Base-by-base conservation (phyloP, 2,888 invertebrate species). In the Branchipolynoe longqiensis region DNA sequence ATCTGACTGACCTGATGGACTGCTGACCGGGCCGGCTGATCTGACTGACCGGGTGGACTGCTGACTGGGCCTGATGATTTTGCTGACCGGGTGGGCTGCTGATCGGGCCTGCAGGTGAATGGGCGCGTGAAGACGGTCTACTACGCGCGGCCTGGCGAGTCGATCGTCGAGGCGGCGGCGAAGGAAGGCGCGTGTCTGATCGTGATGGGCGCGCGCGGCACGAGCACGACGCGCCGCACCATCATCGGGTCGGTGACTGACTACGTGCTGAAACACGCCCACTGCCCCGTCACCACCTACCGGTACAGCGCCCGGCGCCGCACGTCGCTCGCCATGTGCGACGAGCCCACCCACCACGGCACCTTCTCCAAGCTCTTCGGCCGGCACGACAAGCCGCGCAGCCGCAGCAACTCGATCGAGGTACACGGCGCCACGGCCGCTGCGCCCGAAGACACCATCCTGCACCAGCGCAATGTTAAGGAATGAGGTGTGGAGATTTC, bases 251-350 rank as follows among this genome's bases (percentile, higher is more conserved):
- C n/a, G 48, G 33, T 33, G 25, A 78, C 78, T 6, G 78, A 78
- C 48, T 78, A 48, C 54, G 78, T 78, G 25, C 78, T 78, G 3
- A 78, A 78, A n/a, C 78, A 78, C 31, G 78, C 78, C 14, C 78
- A 78, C 78, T 78, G 78, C 54, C 78, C 78, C 28, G 78, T 78
- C 78, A 78, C 78, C 25, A 78, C 48, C 4, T 78, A 78, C 78
- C 41, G 78, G 28, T 78, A 78, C 78, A 41, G 31, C 6, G 48
- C 78, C 25, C 28, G 48, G 41, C 78, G 78, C 12, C 41, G 78
- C 28, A 8, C 2, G 48, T 78, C 78, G 1, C 78, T 78, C 25
- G 78, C 78, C 41, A 48, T 48, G 25, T 28, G 14, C 2, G 78
- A 25, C 78, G 14, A n/a, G 14, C 25, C 48, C 6, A 14, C 4